A percentile compares a stretch with the other conserved stretches of the same genome.
Evolutionary conservation across 1,140 invertebrate species (phyloP).

Genomic region (Anoplolepis gracilipes): DNA sequence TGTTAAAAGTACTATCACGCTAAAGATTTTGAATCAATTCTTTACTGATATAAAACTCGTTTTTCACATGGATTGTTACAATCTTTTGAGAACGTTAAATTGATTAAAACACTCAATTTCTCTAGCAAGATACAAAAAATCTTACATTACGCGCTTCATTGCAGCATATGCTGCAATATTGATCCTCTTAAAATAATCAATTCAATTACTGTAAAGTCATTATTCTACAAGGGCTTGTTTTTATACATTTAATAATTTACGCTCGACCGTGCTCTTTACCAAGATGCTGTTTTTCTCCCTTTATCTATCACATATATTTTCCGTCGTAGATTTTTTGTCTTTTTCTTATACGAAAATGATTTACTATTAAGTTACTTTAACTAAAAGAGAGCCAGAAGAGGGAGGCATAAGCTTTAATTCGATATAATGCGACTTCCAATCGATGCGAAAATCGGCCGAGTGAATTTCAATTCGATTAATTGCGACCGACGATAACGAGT

Average conservation of each 20-base stretch:
- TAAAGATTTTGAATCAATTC: background rate
- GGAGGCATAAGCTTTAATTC: background rate
- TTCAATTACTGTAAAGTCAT: conserved; percentile 32
- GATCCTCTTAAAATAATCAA: conserved; percentile 45
- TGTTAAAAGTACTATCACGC: background rate
- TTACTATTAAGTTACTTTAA: conserved; percentile 38
- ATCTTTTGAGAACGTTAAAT: background rate
- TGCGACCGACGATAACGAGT: conserved; percentile 33
- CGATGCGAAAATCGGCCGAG: conserved; percentile 3
- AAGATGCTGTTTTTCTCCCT: conserved; percentile 4
- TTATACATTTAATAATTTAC: background rate
- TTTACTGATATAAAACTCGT: background rate
- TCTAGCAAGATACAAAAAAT: background rate
- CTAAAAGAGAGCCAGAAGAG: background rate
- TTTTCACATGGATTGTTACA: background rate
- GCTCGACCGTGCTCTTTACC: conserved; percentile 4
- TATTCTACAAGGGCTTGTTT: conserved; percentile 31
- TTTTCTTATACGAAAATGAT: conserved; percentile 13
- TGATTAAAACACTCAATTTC: conserved; percentile 3
- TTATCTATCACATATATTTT: background rate
- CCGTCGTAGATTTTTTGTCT: background rate
- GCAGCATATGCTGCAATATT: background rate
- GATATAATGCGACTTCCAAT: conserved; percentile 12
- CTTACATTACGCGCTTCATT: background rate
- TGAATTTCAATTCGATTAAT: conserved; percentile 31